These are phyloP conservation scores for Archocentrus centrarchus DNA, from an alignment of 2,113 vertebrate species.

Conservation along the genomic window DNA sequence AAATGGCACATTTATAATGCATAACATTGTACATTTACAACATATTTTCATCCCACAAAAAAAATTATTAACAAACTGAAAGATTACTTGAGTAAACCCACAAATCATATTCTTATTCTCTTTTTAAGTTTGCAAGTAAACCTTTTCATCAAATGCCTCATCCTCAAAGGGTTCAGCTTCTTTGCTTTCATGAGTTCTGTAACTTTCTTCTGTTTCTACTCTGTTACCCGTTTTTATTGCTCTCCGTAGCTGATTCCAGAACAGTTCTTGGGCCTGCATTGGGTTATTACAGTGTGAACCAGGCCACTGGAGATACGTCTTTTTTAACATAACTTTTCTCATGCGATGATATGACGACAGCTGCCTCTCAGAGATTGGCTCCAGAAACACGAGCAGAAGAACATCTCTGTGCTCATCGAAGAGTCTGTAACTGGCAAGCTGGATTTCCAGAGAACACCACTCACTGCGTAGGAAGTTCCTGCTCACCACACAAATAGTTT, in stretches of 20 bases:
- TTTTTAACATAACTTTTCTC: constrained; percentile 87
- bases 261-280: constrained; percentile 78
- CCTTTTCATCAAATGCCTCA: constrained; percentile 43
- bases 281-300: constrained; percentile 68
- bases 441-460: constrained; percentile 89
- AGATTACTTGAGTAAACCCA: not conserved
- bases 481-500: constrained; percentile 89
- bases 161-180: constrained; percentile 31
- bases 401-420: constrained; percentile 87
- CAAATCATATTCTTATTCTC: not conserved
- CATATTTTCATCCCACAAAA: not conserved
- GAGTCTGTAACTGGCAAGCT: constrained; percentile 89
- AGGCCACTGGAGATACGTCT: constrained; percentile 89
- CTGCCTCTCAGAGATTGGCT: constrained; percentile 82
- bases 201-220: constrained; percentile 35
- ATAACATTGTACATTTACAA: constrained; percentile 3
- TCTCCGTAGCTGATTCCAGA: constrained; percentile 85
- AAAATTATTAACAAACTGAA: not conserved
- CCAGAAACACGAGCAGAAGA: constrained; percentile 87
- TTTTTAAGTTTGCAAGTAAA: constrained; percentile 53
- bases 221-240: constrained; percentile 75
- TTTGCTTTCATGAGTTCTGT: not conserved
- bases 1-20: not conserved
- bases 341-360: constrained; percentile 87
- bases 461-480: constrained; percentile 84